Evolutionary conservation across 2,113 vertebrate species (phyloP), one percentile per base, ranked within the genome.

Genomic region (Otocyon megalotis): DNA sequence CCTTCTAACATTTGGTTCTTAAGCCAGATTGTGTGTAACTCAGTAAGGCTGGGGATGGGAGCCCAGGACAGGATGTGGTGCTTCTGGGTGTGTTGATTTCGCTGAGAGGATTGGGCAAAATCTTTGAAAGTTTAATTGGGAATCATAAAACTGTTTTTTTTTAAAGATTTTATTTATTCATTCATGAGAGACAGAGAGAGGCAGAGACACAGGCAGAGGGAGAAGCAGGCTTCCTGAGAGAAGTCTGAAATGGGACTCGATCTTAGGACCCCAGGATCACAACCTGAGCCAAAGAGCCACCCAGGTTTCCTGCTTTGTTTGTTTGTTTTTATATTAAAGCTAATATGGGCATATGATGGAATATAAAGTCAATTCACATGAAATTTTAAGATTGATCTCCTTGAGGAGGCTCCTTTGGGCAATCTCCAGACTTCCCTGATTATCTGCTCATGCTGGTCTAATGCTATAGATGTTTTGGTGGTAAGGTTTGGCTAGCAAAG

Each of bases 391-490:
- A 79, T 67, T 58, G 43, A 16, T 3, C 50, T 84, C 53, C 12
- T 65, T 22, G 20, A 32, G 77, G 32, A 53, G 43, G 63, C 1
- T 67, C 12, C 16, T 93, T 58, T 32, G 58, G 37, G 32, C 32
- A 35, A 3, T 22, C 32, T 79, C 85, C 32, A 2, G 8, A 58
- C 17, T 82, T 74, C 56, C 35, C 35, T 50, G 60, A 7, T 35
- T 54, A 26, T 11, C 53, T 8, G 12, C 37, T 48, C 10, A 5
- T 20, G 32, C 48, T n/a, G 24, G 60, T 72, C 35, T 63, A 50
- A 43, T 19, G 76, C 20, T 20, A 3, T 1, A 26, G 30, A 28
- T 0, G 6, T 2, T 60, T n/a, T 3, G 0, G 7, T 43, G 72
- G 81, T 60, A 35, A 83, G 3, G 35, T 28, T 67, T 20, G 3